Percentiles rank a stretch among this genome's conserved stretches.
phyloP scores from a whole-genome alignment of 2,113 vertebrate species.

The Paradoxurus hermaphroditus region DNA sequence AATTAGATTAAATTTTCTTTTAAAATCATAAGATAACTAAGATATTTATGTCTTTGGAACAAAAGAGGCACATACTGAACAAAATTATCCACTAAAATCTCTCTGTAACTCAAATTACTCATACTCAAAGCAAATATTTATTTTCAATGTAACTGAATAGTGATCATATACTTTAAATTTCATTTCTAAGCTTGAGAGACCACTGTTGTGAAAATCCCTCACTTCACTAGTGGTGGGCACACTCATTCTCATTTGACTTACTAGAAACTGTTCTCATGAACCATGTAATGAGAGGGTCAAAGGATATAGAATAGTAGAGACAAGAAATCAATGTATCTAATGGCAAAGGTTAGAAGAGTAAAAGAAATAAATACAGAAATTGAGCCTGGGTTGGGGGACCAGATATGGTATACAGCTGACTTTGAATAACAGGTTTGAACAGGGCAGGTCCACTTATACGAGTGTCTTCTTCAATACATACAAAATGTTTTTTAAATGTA shows the following conservation, averaged over 20 bases:
- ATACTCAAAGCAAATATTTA: not conserved
- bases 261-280: not conserved
- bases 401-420: not conserved
- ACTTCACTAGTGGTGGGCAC: not conserved
- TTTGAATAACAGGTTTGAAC: not conserved
- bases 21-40: not conserved
- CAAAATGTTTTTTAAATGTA: not conserved
- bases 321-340: not conserved
- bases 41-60: not conserved
- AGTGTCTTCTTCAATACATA: not conserved
- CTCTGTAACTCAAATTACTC: not conserved
- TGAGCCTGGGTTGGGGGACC: fast-evolving
- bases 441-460: not conserved
- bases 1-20: not conserved
- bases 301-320: not conserved
- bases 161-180: not conserved
- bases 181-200: not conserved
- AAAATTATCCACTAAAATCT: not conserved
- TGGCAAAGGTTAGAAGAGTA: not conserved
- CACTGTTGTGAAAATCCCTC: not conserved
- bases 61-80: not conserved
- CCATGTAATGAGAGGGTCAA: not conserved
- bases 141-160: not conserved
- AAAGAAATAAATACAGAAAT: not conserved
- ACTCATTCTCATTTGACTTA: not conserved